These are phyloP conservation scores for Rhamnusium bicolor DNA, from an alignment of 2,888 invertebrate species.

Conservation along the genomic window DNA sequence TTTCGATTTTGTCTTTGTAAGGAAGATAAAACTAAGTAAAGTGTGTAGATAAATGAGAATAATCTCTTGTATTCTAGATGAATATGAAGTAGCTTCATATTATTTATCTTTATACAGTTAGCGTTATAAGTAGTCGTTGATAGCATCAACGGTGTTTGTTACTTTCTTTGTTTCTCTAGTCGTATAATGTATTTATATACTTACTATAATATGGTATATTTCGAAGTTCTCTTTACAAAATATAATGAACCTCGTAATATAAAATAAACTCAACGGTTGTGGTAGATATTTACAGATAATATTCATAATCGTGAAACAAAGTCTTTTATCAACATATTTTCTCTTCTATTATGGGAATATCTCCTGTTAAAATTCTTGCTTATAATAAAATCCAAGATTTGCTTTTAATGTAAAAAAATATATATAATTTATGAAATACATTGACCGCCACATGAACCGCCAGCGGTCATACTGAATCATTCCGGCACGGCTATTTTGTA, in stretches of 20 bases:
- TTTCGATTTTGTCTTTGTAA: not conserved
- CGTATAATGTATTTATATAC: not conserved
- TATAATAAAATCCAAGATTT: too few relatives aligned
- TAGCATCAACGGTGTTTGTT: not conserved
- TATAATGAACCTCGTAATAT: not conserved
- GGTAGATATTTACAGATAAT: too few relatives aligned
- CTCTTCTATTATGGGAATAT: too few relatives aligned
- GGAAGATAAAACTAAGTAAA: not conserved
- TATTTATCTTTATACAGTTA: not conserved
- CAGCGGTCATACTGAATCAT: too few relatives aligned
- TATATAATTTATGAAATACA: too few relatives aligned
- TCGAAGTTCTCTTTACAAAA: not conserved
- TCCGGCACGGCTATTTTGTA: too few relatives aligned
- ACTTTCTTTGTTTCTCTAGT: not conserved
- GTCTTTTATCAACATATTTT: too few relatives aligned
- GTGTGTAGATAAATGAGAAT: not conserved
- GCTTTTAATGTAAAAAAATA: too few relatives aligned
- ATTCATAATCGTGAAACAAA: too few relatives aligned
- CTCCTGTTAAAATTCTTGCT: too few relatives aligned
- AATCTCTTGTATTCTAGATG: not conserved
- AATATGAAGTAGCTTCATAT: not conserved
- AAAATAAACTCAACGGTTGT: not conserved
- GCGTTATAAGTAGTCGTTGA: not conserved
- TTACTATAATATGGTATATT: not conserved
- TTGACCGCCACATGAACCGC: too few relatives aligned